These are phyloP conservation scores for Menidia menidia DNA, from an alignment of 2,797 vertebrate species.

Conservation along the genomic window DNA sequence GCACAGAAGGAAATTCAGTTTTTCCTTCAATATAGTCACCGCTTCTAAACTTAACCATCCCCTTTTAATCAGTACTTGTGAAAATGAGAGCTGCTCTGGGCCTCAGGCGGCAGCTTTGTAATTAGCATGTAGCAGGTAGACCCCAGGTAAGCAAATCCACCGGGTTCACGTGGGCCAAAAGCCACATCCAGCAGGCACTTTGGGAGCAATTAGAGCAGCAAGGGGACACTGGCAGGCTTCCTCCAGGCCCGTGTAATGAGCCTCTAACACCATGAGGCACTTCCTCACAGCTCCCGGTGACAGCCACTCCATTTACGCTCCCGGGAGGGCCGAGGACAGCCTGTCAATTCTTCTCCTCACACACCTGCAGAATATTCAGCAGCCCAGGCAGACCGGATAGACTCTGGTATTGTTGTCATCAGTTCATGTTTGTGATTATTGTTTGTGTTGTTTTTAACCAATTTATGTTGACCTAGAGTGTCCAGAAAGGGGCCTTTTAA, in stretches of 20 bases:
- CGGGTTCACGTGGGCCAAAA: conserved; percentile 51
- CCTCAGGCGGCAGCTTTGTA: background rate
- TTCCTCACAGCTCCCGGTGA: conserved; percentile 49
- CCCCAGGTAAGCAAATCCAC: conserved; percentile 13
- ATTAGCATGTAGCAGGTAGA: background rate
- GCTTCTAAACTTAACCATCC: background rate
- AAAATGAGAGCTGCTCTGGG: no score
- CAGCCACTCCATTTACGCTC: conserved; percentile 34
- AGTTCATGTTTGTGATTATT: no score
- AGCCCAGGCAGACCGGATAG: background rate
- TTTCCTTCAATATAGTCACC: conserved; percentile 6
- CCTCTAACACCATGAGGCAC: conserved; percentile 39
- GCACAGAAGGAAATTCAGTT: conserved; percentile 3
- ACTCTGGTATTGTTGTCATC: no score
- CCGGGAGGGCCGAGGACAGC: conserved; percentile 24
- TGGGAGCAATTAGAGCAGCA: conserved; percentile 68
- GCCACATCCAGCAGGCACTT: conserved; percentile 37
- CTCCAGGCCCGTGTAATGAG: conserved; percentile 60
- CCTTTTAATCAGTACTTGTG: no score
- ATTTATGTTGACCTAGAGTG: no score
- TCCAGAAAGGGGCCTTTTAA: no score
- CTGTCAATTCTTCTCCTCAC: conserved; percentile 28
- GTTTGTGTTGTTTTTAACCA: background rate
- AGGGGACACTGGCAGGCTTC: conserved; percentile 27
- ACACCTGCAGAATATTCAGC: conserved; percentile 4